Evolutionary conservation across 2,113 vertebrate genomes (phyloP).

Genomic region (Sceloporus undulatus): DNA sequence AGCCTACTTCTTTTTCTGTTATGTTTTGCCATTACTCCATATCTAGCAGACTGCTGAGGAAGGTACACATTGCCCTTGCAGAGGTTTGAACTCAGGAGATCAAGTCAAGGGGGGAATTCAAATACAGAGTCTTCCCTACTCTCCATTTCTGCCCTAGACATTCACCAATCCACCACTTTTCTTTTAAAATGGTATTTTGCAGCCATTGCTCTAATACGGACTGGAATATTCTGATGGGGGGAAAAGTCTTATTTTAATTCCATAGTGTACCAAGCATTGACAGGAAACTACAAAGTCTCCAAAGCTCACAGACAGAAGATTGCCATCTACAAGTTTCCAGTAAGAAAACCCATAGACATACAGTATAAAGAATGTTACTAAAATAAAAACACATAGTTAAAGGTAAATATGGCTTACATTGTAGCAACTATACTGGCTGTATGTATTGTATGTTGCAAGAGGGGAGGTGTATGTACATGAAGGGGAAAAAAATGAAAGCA

Average conservation of each 20-base stretch:
- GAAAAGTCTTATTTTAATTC: no score
- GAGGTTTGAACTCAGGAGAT: background rate
- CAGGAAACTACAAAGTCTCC: background rate
- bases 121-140: background rate
- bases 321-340: background rate
- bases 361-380: background rate
- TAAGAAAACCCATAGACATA: background rate
- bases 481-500: slow-evolving; percentile 43
- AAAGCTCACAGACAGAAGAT: background rate
- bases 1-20: background rate
- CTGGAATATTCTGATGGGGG: no score
- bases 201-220: background rate
- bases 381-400: background rate
- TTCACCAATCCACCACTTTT: background rate
- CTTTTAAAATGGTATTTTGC: background rate
- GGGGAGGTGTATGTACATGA: no score
- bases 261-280: background rate
- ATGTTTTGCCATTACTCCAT: background rate
- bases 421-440: background rate
- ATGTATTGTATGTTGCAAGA: background rate
- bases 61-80: background rate
- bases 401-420: background rate
- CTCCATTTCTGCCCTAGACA: accelerated
- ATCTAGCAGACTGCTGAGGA: background rate
- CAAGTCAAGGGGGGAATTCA: background rate